Evolutionary conservation across 2,888 invertebrate species (phyloP), one percentile per base, ranked within the genome.

Genomic region (Trachelus tabidus): DNA sequence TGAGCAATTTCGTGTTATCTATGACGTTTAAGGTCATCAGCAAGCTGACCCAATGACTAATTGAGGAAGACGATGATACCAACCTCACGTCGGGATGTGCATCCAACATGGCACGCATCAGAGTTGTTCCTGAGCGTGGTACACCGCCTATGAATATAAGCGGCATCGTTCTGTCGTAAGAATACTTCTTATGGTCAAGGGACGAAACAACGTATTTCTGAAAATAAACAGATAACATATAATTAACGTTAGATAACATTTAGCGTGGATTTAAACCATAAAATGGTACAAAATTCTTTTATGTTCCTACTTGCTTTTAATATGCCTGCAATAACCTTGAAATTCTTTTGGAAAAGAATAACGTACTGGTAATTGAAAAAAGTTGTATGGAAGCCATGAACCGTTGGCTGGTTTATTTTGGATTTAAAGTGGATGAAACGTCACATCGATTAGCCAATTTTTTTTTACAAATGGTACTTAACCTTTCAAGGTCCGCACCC

Each of bases 81-180:
- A 90, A 95, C 95, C 98, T 95, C 89, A 99, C 97, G 89, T 97
- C 97, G 30, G 98, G 97, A 94, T 99, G 99, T 82, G 99, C 98
- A 93, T 99, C 99, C 87, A 99, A 93, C 97, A 99, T 98, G 83
- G 98, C 98, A 88, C 99, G 94, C 96, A 98, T 98, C 85, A 99
- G 94, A 81, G 99, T 99, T 73, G 99, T 99, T 77, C 99, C 99
- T 76, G 98, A 98, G 86, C 99, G 95, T 79, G 99, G 99, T 90
- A 99, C 98, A 82, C 99, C 99, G 79, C 99, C 99, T 91, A 99
- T 98, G 93, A 98, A 98, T 92, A 98, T 97, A 86, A 98, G 94
- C 86, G 98, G 98, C 96, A 98, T 97, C 86, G 96, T 95, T 87
- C 97, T 94, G 91, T 97, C 96, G 92, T 97, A 97, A 80, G 94